phyloP scores from a whole-genome alignment of 1,140 invertebrate genomes.

The Tetramorium parvispinum region DNA sequence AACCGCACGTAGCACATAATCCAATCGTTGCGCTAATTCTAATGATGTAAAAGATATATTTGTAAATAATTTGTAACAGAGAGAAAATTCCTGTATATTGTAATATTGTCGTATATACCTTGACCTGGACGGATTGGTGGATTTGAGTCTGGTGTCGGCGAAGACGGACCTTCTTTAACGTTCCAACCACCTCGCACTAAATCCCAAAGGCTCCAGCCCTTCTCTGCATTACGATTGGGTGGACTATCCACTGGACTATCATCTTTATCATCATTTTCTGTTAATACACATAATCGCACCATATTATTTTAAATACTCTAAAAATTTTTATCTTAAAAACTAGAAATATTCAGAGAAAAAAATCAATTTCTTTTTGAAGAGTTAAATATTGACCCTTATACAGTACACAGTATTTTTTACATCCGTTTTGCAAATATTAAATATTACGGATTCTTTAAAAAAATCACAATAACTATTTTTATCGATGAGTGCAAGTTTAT shows the following conservation, averaged over 20 bases:
- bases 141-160: constrained; percentile 82
- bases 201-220: constrained; percentile 86
- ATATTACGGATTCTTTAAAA: too few species aligned
- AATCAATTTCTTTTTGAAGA: neutral
- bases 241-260: constrained; percentile 79
- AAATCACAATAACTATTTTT: too few species aligned
- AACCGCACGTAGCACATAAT: constrained; percentile 88
- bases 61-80: neutral
- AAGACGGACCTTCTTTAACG: constrained; percentile 81
- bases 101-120: constrained; percentile 69
- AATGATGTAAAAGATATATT: constrained; percentile 49
- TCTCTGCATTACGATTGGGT: constrained; percentile 80
- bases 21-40: constrained; percentile 89
- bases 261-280: constrained; percentile 81
- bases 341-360: neutral
- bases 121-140: constrained; percentile 83
- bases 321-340: neutral
- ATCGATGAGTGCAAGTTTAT: too few species aligned
- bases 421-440: neutral
- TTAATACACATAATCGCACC: constrained; percentile 24
- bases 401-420: neutral
- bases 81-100: neutral
- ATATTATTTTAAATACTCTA: neutral
- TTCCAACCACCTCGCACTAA: constrained; percentile 85
- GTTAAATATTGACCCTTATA: neutral